Percentiles rank a stretch among this genome's conserved stretches.
These are phyloP conservation scores for Entomobrya multifasciata DNA, from an alignment of 2,888 invertebrate genomes.

Conservation along the genomic window DNA sequence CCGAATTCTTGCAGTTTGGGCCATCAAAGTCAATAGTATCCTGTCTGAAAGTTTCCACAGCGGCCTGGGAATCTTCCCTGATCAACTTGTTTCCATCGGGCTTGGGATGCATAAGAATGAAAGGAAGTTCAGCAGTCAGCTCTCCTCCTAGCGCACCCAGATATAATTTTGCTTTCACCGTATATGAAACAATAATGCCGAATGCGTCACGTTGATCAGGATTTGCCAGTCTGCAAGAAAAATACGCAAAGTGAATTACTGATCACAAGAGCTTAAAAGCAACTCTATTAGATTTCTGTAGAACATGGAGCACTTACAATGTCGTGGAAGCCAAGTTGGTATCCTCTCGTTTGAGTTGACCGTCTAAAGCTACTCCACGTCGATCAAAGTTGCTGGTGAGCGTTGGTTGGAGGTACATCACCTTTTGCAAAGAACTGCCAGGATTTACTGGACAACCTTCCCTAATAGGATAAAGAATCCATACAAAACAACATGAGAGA, in stretches of 20 bases:
- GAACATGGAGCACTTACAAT: constrained; percentile 86
- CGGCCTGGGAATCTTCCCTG: constrained; percentile 87
- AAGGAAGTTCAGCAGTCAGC: constrained; percentile 93
- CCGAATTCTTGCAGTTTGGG: constrained; percentile 64
- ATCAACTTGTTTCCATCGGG: constrained; percentile 84
- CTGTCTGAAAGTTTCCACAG: constrained; percentile 87
- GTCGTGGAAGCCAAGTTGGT: constrained; percentile 95
- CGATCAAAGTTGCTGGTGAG: constrained; percentile 90
- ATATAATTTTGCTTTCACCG: constrained; percentile 96
- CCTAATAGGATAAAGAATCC: constrained; percentile 82
- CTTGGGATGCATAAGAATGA: constrained; percentile 95
- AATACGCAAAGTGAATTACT: too few relatives aligned
- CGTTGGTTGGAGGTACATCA: constrained; percentile 90
- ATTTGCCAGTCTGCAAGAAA: constrained; percentile 84
- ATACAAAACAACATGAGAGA: constrained; percentile 2
- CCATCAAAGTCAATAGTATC: constrained; percentile 84
- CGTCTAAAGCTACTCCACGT: constrained; percentile 95
- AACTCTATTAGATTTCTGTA: too few relatives aligned
- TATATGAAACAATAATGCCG: constrained; percentile 97
- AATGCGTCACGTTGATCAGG: constrained; percentile 95
- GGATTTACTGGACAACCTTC: constrained; percentile 95
- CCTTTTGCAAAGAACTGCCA: constrained; percentile 93
- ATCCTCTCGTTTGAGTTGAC: constrained; percentile 90
- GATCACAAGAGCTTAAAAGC: too few relatives aligned
- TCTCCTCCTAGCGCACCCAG: constrained; percentile 96